Evolutionary conservation across 1,140 invertebrate genomes (phyloP).

Genomic region (Anastrepha obliqua): DNA sequence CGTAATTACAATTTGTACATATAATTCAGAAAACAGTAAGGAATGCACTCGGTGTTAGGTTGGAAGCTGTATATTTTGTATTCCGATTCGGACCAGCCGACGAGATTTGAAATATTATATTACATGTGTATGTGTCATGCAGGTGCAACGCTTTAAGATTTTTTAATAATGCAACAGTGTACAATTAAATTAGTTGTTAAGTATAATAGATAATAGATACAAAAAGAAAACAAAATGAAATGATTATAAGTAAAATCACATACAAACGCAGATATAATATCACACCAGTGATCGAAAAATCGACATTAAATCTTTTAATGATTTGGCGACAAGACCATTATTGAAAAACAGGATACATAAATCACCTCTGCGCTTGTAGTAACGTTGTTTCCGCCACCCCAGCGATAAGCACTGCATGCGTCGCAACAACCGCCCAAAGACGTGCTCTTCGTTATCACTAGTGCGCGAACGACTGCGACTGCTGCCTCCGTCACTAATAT

Average conservation of each 20-base stretch:
- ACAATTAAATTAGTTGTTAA: too few species aligned
- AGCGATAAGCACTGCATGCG: conserved; percentile 69
- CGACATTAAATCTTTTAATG: background rate
- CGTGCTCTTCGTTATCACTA: conserved; percentile 66
- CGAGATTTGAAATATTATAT: too few species aligned
- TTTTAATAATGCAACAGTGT: background rate
- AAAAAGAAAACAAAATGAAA: too few species aligned
- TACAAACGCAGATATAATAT: too few species aligned
- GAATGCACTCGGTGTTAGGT: too few species aligned
- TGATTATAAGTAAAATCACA: too few species aligned
- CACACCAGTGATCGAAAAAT: background rate
- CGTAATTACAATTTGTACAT: too few species aligned
- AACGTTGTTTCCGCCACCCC: conserved; percentile 71
- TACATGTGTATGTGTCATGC: background rate
- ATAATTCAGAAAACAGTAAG: too few species aligned
- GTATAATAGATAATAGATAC: too few species aligned
- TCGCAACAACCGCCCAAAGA: conserved; percentile 67
- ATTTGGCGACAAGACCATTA: conserved; percentile 2
- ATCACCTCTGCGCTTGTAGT: conserved; percentile 73
- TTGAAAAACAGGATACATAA: conserved; percentile 38
- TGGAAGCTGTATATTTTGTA: too few species aligned
- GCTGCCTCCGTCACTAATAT: conserved; percentile 68
- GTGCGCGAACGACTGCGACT: conserved; percentile 64
- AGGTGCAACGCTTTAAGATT: background rate
- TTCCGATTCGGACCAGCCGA: too few species aligned